Evolutionary conservation across 2,797 vertebrate genomes (phyloP).

Genomic region (Tapirus indicus): DNA sequence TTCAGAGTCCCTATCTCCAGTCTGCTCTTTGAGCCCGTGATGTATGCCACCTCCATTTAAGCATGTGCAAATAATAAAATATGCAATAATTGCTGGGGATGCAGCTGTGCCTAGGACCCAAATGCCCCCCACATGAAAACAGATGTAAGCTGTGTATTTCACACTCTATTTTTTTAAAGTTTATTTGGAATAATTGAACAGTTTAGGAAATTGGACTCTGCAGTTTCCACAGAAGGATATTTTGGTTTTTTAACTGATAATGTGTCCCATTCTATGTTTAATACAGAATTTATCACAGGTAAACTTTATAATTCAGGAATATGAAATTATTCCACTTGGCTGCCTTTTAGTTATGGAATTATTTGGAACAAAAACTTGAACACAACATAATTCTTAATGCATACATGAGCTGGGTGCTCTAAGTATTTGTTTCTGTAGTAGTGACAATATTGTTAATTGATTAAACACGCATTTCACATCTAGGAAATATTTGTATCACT

Average conservation of each 20-base stretch:
- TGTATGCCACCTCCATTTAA: background rate
- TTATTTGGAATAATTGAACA: slow-evolving; percentile 45
- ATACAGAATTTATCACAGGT: slow-evolving; percentile 51
- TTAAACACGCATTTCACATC: slow-evolving; percentile 53
- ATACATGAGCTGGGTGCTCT: background rate
- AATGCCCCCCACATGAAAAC: background rate
- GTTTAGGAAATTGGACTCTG: slow-evolving; percentile 57
- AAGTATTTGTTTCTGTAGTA: background rate
- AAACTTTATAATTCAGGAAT: slow-evolving; percentile 37
- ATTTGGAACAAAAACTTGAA: slow-evolving; percentile 38
- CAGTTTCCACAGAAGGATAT: background rate
- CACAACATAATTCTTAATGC: slow-evolving; percentile 1
- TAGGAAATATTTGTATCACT: slow-evolving; percentile 73
- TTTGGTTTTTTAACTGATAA: background rate
- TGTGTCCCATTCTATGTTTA: slow-evolving; percentile 59
- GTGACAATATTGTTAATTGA: slow-evolving; percentile 55
- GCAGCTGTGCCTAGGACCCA: slow-evolving; percentile 23
- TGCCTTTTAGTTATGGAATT: slow-evolving; percentile 40
- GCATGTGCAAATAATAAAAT: background rate
- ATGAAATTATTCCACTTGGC: slow-evolving; percentile 56
- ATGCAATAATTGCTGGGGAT: background rate
- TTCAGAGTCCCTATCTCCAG: background rate
- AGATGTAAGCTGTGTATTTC: background rate
- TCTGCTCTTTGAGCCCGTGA: background rate
- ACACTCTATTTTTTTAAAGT: background rate